Percentiles rank a stretch among this genome's conserved stretches.
Conservation (phyloP, 2,888 invertebrate species). For the Zeuzera pyrina region DNA sequence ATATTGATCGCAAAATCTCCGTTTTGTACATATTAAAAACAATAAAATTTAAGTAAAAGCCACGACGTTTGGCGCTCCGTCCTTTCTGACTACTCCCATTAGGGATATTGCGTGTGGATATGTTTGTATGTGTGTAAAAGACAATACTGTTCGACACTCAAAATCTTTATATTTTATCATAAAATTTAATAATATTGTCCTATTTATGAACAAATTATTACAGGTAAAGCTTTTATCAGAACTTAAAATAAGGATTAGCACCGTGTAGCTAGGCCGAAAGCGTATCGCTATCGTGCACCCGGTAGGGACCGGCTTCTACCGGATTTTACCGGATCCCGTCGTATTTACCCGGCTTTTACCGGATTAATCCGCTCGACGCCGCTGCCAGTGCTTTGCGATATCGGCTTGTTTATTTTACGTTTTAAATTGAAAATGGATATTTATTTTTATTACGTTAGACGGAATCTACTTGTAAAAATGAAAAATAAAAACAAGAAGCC, state of each 20-base stretch:
- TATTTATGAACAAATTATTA: constrained; percentile 28
- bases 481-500: no score
- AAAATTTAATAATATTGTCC: constrained; percentile 4
- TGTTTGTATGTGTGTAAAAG: no score
- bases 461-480: no score
- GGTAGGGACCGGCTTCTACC: constrained; percentile 33
- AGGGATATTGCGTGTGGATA: no score
- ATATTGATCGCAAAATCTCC: no score
- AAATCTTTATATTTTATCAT: constrained; percentile 2
- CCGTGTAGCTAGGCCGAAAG: constrained; percentile 42
- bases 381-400: constrained; percentile 53
- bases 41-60: no score
- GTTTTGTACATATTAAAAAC: no score
- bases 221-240: constrained; percentile 61
- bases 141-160: no score
- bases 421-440: constrained; percentile 43
- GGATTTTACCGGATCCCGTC: constrained; percentile 28
- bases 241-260: constrained; percentile 70
- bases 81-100: no score
- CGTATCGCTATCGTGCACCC: constrained; percentile 53
- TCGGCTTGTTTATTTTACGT: constrained; percentile 60
- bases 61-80: no score
- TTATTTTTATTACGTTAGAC: background rate
- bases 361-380: constrained; percentile 44
- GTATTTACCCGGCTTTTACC: constrained; percentile 45